A percentile compares a stretch with the other conserved stretches of the same genome.
Evolutionary conservation across 2,113 vertebrate genomes (phyloP).

Genomic region (Cnemophilus loriae): DNA sequence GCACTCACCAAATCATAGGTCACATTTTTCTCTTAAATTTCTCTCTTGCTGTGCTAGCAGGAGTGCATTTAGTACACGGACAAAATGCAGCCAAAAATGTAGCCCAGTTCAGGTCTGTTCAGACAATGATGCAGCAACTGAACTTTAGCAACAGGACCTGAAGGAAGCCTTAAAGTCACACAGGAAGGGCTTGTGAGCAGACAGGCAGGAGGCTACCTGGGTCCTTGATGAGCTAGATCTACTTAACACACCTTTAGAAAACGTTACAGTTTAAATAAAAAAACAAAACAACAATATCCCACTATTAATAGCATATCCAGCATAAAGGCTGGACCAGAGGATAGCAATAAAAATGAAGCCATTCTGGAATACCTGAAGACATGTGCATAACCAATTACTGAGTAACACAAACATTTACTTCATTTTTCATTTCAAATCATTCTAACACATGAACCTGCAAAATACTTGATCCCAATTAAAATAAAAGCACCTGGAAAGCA

Average conservation of each 20-base stretch:
- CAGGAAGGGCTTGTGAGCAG: background rate
- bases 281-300: background rate
- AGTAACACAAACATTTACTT: background rate
- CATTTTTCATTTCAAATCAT: background rate
- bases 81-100: fast-evolving
- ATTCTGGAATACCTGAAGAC: background rate
- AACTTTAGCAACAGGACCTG: background rate
- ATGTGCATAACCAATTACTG: background rate
- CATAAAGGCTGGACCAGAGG: background rate
- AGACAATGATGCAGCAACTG: background rate
- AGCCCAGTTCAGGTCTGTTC: background rate
- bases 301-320: background rate
- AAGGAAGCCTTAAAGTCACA: background rate
- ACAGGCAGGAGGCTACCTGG: background rate
- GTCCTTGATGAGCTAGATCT: background rate
- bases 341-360: background rate
- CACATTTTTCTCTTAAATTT: background rate
- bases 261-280: background rate
- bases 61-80: background rate
- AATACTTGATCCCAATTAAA: background rate
- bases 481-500: background rate
- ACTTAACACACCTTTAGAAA: background rate
- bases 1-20: background rate
- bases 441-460: background rate
- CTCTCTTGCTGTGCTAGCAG: background rate